Evolutionary conservation across 2,888 invertebrate genomes (phyloP), one percentile per base, ranked within the genome.

Genomic region (Proisotoma minuta): DNA sequence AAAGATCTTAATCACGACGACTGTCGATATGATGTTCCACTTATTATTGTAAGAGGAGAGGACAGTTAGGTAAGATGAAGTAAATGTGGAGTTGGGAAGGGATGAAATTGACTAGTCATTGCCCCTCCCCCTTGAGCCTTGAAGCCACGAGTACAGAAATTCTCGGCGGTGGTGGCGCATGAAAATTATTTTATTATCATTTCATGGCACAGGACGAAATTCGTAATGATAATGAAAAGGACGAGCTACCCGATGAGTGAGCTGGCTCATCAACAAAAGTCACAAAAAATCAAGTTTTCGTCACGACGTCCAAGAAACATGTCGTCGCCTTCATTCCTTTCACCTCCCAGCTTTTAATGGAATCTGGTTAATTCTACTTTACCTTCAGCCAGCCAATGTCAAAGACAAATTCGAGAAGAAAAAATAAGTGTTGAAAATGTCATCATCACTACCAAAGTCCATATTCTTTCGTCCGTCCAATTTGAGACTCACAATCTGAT

Each of bases 1-100:
- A 47, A 47, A 47, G 56, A 56, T 56, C 56, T 56, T 56, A 56
- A 56, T 56, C 56, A 56, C 56, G 56, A 56, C 56, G 56, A 56
- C 56, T 56, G 56, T 54, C 40, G 54, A 54, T 56, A 29, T 26
- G 39, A 43, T 15, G 12, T 43, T 56, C 22, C 8, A 34, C 34
- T 43, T 56, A 56, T 43, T 56, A 22, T 5, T 5, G 18, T 12
- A 43, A 43, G 24, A 47, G 4, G 26, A 56, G 26, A 26, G 40
- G 27, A 56, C 26, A 56, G n/a, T 26, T 22, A 4, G 50, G 47
- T 15, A 20, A 18, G 47, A 20, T 47, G 47, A 47, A 18, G n/a
- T 20, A 54, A 39, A 34, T 54, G 24, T 18, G n/a, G 39, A 54
- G n/a, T 56, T 23, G 3, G 12, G 18, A 39, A 34, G 12, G 15